Conservation (phyloP, 2,797 vertebrate genomes). For the Zalophus californianus region DNA sequence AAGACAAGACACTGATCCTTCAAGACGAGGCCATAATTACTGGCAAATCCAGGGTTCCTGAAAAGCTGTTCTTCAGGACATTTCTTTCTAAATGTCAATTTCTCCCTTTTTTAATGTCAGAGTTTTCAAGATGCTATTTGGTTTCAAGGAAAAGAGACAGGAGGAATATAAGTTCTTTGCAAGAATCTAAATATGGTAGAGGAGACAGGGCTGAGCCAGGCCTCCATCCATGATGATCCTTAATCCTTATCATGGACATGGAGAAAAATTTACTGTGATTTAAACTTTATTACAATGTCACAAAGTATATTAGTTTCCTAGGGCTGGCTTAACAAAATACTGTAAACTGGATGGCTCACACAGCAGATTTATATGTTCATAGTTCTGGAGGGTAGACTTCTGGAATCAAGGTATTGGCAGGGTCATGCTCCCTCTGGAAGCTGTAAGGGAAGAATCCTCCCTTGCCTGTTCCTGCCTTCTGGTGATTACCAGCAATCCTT, state of each 20-base stretch:
- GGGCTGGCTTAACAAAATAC: not conserved
- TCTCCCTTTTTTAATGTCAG: not conserved
- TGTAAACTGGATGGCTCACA: not conserved
- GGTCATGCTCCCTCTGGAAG: not conserved
- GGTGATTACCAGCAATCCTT: not conserved
- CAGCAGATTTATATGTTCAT: not conserved
- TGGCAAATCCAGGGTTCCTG: not conserved
- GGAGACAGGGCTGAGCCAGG: not conserved
- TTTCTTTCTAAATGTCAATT: not conserved
- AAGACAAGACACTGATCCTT: not conserved
- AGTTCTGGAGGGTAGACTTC: not conserved
- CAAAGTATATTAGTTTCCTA: not conserved
- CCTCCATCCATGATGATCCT: not conserved
- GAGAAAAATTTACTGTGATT: not conserved
- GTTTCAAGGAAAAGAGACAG: constrained; percentile 24
- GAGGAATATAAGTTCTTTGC: not conserved
- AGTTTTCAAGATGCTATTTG: constrained; percentile 28
- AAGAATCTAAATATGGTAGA: not conserved
- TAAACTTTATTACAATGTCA: not conserved
- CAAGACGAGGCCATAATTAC: not conserved
- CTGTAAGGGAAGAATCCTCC: not conserved
- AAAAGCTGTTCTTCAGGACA: constrained; percentile 9
- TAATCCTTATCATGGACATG: not conserved
- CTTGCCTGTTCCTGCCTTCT: not conserved
- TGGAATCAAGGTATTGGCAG: not conserved